phyloP scores from a whole-genome alignment of 2,113 vertebrate genomes.

The Grus americana region DNA sequence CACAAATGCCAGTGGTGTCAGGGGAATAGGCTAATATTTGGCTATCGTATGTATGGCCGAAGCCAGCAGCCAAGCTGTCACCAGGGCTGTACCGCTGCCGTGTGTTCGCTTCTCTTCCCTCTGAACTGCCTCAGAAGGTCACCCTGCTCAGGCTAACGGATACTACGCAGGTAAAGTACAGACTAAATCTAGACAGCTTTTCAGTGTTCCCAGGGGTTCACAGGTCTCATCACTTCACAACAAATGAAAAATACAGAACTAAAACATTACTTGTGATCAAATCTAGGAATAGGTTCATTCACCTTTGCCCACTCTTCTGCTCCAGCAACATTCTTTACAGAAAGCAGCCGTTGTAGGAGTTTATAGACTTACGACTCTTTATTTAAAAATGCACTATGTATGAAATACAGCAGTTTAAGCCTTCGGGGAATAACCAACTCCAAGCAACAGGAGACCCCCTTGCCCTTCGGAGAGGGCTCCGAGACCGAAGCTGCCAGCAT shows the following conservation, averaged over 20 bases:
- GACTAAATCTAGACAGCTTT: neutral
- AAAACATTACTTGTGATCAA: neutral
- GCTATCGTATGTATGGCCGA: rapidly evolving
- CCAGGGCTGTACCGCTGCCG: neutral
- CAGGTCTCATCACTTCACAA: rapidly evolving
- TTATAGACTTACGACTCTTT: neutral
- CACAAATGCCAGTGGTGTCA: neutral
- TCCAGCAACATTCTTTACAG: rapidly evolving
- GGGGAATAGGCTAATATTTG: neutral
- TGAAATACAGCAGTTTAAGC: neutral
- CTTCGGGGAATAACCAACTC: neutral
- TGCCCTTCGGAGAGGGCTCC: neutral
- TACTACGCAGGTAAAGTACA: rapidly evolving
- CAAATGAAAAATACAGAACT: neutral
- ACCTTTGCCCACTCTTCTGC: neutral
- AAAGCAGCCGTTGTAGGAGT: rapidly evolving
- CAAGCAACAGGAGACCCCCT: neutral
- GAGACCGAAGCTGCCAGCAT: neutral
- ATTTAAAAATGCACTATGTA: neutral
- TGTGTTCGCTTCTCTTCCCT: no score
- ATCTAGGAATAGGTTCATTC: no score
- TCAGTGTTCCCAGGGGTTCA: neutral
- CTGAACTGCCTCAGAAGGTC: neutral
- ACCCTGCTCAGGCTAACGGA: neutral
- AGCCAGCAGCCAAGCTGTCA: neutral